These are phyloP conservation scores for Parazoanthus darwini DNA, from an alignment of 92 coral and sea anemone species.

Conservation along the genomic window DNA sequence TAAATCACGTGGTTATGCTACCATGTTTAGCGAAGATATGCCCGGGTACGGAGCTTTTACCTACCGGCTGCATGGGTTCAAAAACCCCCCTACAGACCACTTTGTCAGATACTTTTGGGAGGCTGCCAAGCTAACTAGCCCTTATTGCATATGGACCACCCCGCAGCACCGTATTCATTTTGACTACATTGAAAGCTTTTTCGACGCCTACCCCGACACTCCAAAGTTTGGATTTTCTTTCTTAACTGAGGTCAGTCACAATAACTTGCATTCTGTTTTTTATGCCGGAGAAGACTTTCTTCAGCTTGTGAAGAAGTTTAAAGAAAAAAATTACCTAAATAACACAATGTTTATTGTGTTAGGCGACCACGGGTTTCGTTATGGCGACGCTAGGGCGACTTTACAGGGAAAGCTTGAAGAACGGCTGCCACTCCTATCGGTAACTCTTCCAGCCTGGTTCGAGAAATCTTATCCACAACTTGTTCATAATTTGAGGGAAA, in stretches of 20 bases:
- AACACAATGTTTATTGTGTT: constrained; percentile 75
- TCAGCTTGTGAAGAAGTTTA: constrained; percentile 60
- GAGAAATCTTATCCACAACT: constrained; percentile 52
- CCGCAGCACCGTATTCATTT: constrained; percentile 87
- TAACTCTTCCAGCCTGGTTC: constrained; percentile 81
- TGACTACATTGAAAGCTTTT: constrained; percentile 80
- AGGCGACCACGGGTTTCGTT: constrained; percentile 91
- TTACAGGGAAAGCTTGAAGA: constrained; percentile 90
- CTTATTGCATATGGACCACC: constrained; percentile 71
- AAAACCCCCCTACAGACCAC: constrained; percentile 90
- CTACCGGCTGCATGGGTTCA: constrained; percentile 86
- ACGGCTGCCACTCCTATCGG: constrained; percentile 82
- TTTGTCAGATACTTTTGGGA: constrained; percentile 86
- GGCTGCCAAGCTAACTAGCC: constrained; percentile 65
- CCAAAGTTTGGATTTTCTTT: constrained; percentile 89
- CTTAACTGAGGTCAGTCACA: constrained; percentile 74
- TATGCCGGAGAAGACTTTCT: constrained; percentile 55
- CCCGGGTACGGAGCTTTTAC: constrained; percentile 68
- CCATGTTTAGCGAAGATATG: constrained; percentile 86
- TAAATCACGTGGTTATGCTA: constrained; percentile 79
- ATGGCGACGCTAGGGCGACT: constrained; percentile 77
- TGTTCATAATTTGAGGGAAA: constrained; percentile 49
- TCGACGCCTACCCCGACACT: constrained; percentile 69
- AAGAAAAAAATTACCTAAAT: constrained; percentile 56
- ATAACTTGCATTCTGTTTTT: constrained; percentile 54